These are phyloP conservation scores for Herminia tarsipennalis DNA, from an alignment of 2,888 invertebrate species.

Conservation along the genomic window DNA sequence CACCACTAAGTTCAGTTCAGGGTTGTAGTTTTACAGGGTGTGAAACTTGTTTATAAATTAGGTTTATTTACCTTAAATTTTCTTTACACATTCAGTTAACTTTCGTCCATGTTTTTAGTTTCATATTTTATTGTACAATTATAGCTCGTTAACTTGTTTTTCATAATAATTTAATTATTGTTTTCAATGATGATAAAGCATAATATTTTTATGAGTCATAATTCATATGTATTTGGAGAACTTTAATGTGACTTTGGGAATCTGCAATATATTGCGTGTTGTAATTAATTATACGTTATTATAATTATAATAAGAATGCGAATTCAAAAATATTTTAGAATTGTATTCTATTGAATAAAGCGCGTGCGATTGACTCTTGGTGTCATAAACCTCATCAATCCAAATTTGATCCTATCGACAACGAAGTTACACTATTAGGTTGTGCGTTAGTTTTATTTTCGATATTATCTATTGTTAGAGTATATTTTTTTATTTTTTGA, in stretches of 20 bases:
- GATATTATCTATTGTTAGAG: conserved; percentile 6
- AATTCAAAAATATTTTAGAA: conserved; percentile 21
- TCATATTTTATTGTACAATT: conserved; percentile 81
- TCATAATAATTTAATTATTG: conserved; percentile 81
- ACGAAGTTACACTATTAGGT: conserved; percentile 20
- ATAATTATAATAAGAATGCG: conserved; percentile 22
- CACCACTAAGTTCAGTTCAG: conserved; percentile 42
- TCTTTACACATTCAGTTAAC: conserved; percentile 76
- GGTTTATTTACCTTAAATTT: conserved; percentile 66
- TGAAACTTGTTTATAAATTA: conserved; percentile 71
- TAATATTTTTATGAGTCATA: conserved; percentile 78
- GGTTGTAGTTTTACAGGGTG: conserved; percentile 79
- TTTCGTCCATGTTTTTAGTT: conserved; percentile 84
- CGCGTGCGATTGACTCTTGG: conserved; percentile 23
- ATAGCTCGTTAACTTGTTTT: conserved; percentile 79
- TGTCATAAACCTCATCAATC: background rate
- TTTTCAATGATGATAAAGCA: conserved; percentile 73
- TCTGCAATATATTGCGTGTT: conserved; percentile 78
- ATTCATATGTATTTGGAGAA: conserved; percentile 57
- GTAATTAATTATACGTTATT: conserved; percentile 25
- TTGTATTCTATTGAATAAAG: conserved; percentile 23
- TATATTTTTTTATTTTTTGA: background rate
- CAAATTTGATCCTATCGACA: conserved; percentile 11
- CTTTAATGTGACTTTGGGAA: conserved; percentile 73
- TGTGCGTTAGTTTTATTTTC: conserved; percentile 6